These are phyloP conservation scores for Lepilemur ruficaudatus DNA, from an alignment of 2,797 vertebrate genomes.

Conservation along the genomic window DNA sequence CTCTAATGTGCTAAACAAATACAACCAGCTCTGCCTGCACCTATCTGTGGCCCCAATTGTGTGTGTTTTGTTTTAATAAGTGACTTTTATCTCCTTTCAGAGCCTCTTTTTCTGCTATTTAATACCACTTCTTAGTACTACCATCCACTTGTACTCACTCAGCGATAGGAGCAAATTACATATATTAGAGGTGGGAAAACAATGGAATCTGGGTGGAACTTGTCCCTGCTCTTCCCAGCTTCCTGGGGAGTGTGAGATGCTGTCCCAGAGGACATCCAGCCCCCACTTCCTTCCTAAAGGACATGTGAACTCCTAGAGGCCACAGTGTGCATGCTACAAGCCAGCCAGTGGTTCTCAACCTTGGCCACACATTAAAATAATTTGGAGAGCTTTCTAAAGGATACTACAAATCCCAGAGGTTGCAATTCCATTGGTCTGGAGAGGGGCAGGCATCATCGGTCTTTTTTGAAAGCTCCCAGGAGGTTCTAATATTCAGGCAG, in stretches of 20 bases:
- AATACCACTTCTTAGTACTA: neutral
- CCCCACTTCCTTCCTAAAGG: neutral
- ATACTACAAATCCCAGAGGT: neutral
- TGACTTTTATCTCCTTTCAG: neutral
- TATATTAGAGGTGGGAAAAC: neutral
- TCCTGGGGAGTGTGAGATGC: neutral
- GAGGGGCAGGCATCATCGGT: neutral
- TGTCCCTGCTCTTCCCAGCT: neutral
- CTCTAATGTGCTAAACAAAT: neutral
- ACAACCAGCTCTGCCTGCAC: neutral
- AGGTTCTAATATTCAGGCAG: neutral
- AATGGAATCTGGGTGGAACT: neutral
- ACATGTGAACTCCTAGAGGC: neutral
- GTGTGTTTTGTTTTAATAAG: neutral
- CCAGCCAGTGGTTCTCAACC: neutral
- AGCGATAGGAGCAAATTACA: neutral
- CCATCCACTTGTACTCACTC: neutral
- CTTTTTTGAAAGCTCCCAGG: neutral
- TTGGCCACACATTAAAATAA: neutral
- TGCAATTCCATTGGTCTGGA: neutral
- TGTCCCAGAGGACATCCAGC: neutral
- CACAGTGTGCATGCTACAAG: too few species aligned
- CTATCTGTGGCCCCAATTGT: neutral
- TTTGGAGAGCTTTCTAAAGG: neutral
- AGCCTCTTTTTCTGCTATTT: neutral